Conservation (phyloP, 2,888 invertebrate genomes). For the Caradrina clavipalpis region DNA sequence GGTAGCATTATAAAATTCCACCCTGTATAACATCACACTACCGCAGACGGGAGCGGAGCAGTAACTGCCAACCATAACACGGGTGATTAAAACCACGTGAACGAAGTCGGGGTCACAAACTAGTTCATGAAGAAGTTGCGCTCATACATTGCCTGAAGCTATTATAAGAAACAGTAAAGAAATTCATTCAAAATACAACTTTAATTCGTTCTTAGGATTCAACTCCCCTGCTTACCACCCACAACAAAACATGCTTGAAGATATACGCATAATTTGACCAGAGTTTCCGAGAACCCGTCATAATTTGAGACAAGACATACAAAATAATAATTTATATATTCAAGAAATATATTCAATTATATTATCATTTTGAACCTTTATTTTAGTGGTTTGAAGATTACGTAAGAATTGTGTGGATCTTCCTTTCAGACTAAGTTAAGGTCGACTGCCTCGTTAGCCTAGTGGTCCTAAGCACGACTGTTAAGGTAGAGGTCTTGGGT, state of each 20-base stretch:
- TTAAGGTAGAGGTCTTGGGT: no score
- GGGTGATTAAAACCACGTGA: no score
- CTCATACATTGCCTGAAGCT: constrained; percentile 6
- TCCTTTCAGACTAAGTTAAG: no score
- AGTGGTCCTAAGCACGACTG: no score
- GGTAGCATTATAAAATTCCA: no score
- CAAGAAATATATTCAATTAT: constrained; percentile 69
- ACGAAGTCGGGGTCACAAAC: no score
- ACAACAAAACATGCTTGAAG: constrained; percentile 16
- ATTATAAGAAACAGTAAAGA: constrained; percentile 2
- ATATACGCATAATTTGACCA: constrained; percentile 22
- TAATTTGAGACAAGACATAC: constrained; percentile 43
- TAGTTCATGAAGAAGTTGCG: no score
- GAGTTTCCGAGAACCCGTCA: constrained; percentile 44
- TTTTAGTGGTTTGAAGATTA: constrained; percentile 59
- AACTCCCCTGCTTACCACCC: constrained; percentile 26
- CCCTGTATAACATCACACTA: no score
- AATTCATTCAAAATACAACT: constrained; percentile 29
- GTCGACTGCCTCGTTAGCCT: no score
- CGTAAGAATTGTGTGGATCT: constrained; percentile 46
- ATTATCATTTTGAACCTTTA: constrained; percentile 68
- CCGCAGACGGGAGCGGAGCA: no score
- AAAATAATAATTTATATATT: constrained; percentile 67
- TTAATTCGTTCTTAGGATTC: not conserved
- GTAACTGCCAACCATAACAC: no score